phyloP scores from a whole-genome alignment of 1,140 invertebrate species.

The Drosophila funebris region DNA sequence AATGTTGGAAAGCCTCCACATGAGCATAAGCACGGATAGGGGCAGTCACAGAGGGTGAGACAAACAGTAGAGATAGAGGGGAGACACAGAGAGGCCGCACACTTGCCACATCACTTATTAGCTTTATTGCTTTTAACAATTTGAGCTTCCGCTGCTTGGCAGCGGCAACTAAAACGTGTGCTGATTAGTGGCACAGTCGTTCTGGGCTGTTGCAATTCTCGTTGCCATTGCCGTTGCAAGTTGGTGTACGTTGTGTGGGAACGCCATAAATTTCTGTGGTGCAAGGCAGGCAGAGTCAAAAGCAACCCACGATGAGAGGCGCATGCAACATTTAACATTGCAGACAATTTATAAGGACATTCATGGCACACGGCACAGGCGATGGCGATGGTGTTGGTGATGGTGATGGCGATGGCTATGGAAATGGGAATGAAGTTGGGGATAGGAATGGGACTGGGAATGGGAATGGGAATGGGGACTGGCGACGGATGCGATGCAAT shows the following conservation, averaged over 20 bases:
- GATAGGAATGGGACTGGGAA: neutral
- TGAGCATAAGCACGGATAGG: slow-evolving; percentile 1
- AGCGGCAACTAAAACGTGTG: slow-evolving; percentile 76
- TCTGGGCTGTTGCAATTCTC: slow-evolving; percentile 32
- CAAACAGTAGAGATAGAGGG: neutral
- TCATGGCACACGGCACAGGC: slow-evolving; percentile 67
- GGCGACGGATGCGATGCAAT: slow-evolving; percentile 39
- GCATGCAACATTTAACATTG: slow-evolving; percentile 80
- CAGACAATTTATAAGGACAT: slow-evolving; percentile 80
- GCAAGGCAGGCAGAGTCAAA: slow-evolving; percentile 67
- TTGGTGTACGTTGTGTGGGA: slow-evolving; percentile 31
- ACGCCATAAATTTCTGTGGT: slow-evolving; percentile 75
- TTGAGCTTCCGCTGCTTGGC: slow-evolving; percentile 76
- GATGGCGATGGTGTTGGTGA: slow-evolving; percentile 12
- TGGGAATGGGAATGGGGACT: neutral
- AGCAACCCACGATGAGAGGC: slow-evolving; percentile 54
- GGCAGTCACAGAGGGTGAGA: neutral
- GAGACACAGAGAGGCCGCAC: slow-evolving; percentile 46
- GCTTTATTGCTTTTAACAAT: slow-evolving; percentile 81
- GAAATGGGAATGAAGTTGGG: neutral
- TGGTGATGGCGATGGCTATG: slow-evolving; percentile 28
- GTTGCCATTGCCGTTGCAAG: slow-evolving; percentile 14
- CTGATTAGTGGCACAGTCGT: slow-evolving; percentile 68
- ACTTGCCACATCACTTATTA: slow-evolving; percentile 81
- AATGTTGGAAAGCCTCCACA: neutral